These are phyloP conservation scores for Macropis europaea DNA, from an alignment of 2,888 invertebrate species.

Conservation along the genomic window DNA sequence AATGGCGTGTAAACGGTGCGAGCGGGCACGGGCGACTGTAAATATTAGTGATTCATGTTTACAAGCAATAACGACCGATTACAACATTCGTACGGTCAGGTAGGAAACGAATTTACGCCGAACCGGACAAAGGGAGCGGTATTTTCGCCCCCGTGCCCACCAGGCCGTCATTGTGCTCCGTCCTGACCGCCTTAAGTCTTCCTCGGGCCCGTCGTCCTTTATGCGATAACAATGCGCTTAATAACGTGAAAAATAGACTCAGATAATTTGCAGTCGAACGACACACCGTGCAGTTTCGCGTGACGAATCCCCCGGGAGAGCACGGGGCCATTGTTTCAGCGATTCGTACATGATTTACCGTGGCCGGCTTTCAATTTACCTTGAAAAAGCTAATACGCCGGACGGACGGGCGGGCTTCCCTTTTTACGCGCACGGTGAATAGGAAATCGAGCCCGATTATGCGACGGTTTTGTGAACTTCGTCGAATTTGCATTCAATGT, in stretches of 20 bases:
- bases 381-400: background rate
- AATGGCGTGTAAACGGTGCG: background rate
- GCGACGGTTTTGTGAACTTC: too few relatives aligned
- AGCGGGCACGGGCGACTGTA: background rate
- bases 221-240: conserved; percentile 29
- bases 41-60: conserved; percentile 25
- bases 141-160: too few relatives aligned
- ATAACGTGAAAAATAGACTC: conserved; percentile 22
- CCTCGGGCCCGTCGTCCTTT: conserved; percentile 1
- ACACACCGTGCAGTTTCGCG: conserved; percentile 9
- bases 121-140: background rate
- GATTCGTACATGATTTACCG: background rate
- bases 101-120: background rate
- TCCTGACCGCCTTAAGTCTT: conserved; percentile 1
- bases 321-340: conserved; percentile 1
- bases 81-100: background rate
- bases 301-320: background rate
- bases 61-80: background rate
- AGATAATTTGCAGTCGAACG: background rate
- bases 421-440: too few relatives aligned
- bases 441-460: too few relatives aligned
- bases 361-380: background rate
- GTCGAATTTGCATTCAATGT: too few relatives aligned
- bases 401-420: too few relatives aligned
- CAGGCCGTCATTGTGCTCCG: background rate